These are phyloP conservation scores for Pseudobourletiella spinata DNA, from an alignment of 1,140 invertebrate genomes.

Conservation along the genomic window DNA sequence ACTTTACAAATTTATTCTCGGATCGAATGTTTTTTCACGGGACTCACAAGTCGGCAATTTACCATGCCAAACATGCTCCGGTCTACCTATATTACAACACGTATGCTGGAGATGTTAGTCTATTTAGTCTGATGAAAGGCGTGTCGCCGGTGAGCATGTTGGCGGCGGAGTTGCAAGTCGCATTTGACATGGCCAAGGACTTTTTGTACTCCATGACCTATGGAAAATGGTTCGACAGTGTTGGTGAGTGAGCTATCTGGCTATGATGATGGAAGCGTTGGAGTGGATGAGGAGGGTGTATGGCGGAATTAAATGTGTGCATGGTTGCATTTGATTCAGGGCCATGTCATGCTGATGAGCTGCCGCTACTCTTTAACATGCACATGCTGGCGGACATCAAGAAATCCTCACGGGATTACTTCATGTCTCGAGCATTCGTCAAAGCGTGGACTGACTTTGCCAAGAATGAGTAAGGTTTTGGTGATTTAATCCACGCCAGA, in stretches of 20 bases:
- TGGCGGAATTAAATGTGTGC: too few relatives aligned
- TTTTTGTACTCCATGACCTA: constrained; percentile 3
- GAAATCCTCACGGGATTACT: neutral
- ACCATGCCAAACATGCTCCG: constrained; percentile 16
- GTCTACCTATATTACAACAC: constrained; percentile 16
- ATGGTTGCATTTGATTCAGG: too few relatives aligned
- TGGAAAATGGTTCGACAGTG: neutral
- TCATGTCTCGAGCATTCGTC: constrained; percentile 1
- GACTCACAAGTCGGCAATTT: constrained; percentile 6
- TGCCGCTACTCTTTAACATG: constrained; percentile 16
- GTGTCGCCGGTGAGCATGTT: neutral
- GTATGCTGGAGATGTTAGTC: constrained; percentile 2
- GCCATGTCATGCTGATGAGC: constrained; percentile 20
- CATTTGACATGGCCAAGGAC: constrained; percentile 15
- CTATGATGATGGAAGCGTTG: too few relatives aligned
- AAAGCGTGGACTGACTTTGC: constrained; percentile 19
- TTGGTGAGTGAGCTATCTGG: neutral
- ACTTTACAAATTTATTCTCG: constrained; percentile 17
- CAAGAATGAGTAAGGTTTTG: constrained; percentile 9
- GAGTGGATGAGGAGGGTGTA: too few relatives aligned
- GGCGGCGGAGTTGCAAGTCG: constrained; percentile 18
- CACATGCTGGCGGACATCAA: constrained; percentile 9
- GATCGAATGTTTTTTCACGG: constrained; percentile 16
- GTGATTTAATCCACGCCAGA: neutral
- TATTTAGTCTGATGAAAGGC: constrained; percentile 19